Base-by-base conservation (phyloP, 2,888 invertebrate genomes). In the Cataglyphis cursor region DNA sequence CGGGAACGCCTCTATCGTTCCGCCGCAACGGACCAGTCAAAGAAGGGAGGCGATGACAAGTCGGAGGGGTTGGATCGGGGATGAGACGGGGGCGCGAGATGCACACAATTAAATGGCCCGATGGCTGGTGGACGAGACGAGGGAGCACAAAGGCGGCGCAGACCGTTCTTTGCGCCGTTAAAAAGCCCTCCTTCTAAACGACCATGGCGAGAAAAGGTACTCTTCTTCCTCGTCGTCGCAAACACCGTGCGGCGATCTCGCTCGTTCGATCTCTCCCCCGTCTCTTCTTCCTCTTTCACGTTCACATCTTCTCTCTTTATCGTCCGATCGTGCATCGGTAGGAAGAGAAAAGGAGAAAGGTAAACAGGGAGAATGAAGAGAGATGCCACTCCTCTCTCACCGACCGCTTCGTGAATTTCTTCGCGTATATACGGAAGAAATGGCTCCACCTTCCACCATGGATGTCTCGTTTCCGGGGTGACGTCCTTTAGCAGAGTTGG, bases 81-180 rank as follows among this genome's bases (percentile, higher is more conserved):
- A 35, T 83, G 54, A 51, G 48, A 24, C 64, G 31, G 31, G 66
- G 64, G 48, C 24, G 81, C 48, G 44, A 82, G 83, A 83, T 72
- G 83, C 75, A 54, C 80, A 83, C 61, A 66, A 61, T 85, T 88
- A 85, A 87, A 85, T 85, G 82, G 85, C 81, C 85, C 83, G 66
- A 64, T 68, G 59, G 70, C n/a, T 81, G 59, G 74, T 64, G 64
- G 73, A 83, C 82, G 65, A 84, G 82, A 78, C 83, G 86, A 85
- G 68, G 31, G 51, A 81, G 73, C 68, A 88, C 88, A 88, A 88
- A 88, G 88, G 75, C 88, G 74, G 44, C 61, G 51, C 64, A 73
- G 83, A 87, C 85, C 87, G 87, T 85, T 87, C 85, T 88, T 88
- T 88, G 74, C 85, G 54, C 84, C 78, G 80, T 85, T 87, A 88